A percentile compares a stretch with the other conserved stretches of the same genome.
Conservation (phyloP, 2,113 vertebrate species). For the Gulo gulo region DNA sequence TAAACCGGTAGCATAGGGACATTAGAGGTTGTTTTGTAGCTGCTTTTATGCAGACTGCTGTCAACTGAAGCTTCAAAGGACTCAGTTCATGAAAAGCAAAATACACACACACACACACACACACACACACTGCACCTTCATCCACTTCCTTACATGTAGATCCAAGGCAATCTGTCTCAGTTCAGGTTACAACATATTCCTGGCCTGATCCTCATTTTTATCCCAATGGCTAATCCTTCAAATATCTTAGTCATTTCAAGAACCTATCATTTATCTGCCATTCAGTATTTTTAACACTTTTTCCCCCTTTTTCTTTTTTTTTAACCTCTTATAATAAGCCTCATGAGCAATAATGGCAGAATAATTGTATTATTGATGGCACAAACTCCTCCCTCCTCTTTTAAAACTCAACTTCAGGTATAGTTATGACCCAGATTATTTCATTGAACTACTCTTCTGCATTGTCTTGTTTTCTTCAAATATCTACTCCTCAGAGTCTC, state of each 20-base stretch:
- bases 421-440: background rate
- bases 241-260: background rate
- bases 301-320: background rate
- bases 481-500: background rate
- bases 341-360: background rate
- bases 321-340: background rate
- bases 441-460: background rate
- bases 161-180: background rate
- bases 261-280: background rate
- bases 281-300: background rate
- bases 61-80: background rate
- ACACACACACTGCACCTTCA: background rate
- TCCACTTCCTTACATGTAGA: background rate
- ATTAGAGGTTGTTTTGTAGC: background rate
- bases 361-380: background rate
- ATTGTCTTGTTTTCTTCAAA: slow-evolving; percentile 23
- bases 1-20: background rate
- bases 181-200: background rate
- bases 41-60: background rate
- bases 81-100: background rate
- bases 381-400: background rate
- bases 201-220: background rate
- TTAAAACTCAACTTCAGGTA: background rate
- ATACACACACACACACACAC: no score
- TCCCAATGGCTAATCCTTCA: background rate